phyloP scores from a whole-genome alignment of 2,113 vertebrate species.

The Phainopepla nitens region DNA sequence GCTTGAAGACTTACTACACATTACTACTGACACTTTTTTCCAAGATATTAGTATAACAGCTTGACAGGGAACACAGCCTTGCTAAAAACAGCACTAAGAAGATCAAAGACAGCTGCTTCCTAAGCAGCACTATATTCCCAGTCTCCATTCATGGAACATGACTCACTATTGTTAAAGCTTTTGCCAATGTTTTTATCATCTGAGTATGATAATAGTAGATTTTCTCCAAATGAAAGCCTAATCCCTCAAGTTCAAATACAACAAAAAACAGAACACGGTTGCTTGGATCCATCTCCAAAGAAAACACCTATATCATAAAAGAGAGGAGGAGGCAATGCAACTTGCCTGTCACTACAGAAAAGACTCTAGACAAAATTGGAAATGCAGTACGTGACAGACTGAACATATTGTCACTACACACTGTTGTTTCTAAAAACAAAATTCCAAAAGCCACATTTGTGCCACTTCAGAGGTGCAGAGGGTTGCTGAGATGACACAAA shows the following conservation, averaged over 20 bases:
- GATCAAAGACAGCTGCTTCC: slow-evolving; percentile 51
- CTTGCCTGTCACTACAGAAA: neutral
- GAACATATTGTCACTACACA: neutral
- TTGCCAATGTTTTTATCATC: slow-evolving; percentile 47
- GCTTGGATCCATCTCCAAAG: slow-evolving; percentile 56
- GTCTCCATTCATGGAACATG: slow-evolving; percentile 27
- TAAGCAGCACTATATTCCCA: slow-evolving; percentile 1
- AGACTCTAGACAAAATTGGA: neutral
- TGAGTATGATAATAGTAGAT: neutral
- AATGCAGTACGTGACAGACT: slow-evolving; percentile 5
- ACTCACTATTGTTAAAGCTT: slow-evolving; percentile 43
- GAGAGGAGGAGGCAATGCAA: neutral
- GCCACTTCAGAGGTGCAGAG: neutral
- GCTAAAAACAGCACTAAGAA: slow-evolving; percentile 7
- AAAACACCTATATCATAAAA: slow-evolving; percentile 18
- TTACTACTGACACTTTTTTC: neutral
- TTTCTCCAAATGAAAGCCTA: slow-evolving; percentile 31
- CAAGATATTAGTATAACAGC: neutral
- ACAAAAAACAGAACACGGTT: neutral
- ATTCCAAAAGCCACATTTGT: neutral
- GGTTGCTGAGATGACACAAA: neutral
- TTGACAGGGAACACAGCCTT: neutral
- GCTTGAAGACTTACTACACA: neutral
- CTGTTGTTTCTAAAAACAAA: neutral
- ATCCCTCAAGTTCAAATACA: slow-evolving; percentile 19